Percentiles rank a stretch among this genome's conserved stretches.
phyloP scores from a whole-genome alignment of 1,140 invertebrate species.

The Drosophila dunni region DNA sequence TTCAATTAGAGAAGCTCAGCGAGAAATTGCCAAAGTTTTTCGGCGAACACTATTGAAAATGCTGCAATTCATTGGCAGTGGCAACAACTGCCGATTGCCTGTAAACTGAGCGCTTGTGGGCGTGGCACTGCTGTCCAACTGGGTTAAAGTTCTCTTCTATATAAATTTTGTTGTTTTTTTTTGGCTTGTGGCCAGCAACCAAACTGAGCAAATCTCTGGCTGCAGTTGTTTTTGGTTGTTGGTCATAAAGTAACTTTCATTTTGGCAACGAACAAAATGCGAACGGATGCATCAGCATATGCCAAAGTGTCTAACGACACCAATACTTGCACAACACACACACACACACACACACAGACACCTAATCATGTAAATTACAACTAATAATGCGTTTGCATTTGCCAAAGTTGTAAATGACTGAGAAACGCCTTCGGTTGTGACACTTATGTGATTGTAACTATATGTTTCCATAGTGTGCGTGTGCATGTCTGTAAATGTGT shows the following conservation, averaged over 20 bases:
- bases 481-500: not conserved
- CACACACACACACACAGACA: conserved; percentile 10
- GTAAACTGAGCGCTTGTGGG: not conserved
- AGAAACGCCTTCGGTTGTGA: not conserved
- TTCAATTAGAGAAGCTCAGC: conserved; percentile 28
- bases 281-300: conserved; percentile 9
- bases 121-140: conserved; percentile 10
- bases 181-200: conserved; percentile 36
- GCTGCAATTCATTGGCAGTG: conserved; percentile 14
- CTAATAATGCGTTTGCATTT: conserved; percentile 49
- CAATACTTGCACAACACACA: not conserved
- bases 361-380: conserved; percentile 47
- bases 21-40: conserved; percentile 27
- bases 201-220: conserved; percentile 18
- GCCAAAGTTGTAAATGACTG: conserved; percentile 33
- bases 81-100: conserved; percentile 1
- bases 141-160: not conserved
- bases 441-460: not conserved
- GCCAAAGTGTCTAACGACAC: conserved; percentile 14
- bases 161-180: not conserved
- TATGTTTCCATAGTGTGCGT: not conserved
- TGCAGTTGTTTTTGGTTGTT: conserved; percentile 5
- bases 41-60: conserved; percentile 20
- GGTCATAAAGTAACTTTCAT: conserved; percentile 28
- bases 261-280: conserved; percentile 9